Percentiles rank a stretch among this genome's conserved stretches.
Conservation (phyloP, 2,113 vertebrate genomes). For the Pandion haliaetus region DNA sequence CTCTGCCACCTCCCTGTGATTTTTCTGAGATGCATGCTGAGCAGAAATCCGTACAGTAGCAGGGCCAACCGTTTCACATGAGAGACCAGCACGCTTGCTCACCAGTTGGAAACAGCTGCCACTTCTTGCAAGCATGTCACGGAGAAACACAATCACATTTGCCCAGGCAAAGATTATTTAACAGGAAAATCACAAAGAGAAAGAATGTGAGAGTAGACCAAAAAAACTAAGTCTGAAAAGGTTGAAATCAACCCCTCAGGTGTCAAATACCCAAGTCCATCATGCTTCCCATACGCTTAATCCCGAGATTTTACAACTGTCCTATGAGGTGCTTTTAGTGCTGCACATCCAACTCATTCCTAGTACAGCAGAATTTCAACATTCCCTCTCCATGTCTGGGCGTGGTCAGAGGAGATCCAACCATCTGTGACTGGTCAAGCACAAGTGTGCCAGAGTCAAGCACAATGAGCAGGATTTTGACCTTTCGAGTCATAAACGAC, state of each 20-base stretch:
- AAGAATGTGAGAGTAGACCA: not conserved
- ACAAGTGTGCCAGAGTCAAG: not conserved
- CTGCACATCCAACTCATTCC: not conserved
- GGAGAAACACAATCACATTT: not conserved
- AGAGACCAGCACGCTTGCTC: not conserved
- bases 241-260: not conserved
- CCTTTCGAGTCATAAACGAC: not conserved
- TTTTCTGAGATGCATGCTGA: not conserved
- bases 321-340: not conserved
- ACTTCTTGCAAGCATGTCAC: not conserved
- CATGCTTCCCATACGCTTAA: not conserved
- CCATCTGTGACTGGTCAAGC: not conserved
- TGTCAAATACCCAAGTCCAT: not conserved
- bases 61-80: not conserved
- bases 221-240: not conserved
- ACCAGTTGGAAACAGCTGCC: not conserved
- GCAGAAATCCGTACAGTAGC: not conserved
- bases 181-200: not conserved
- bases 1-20: not conserved
- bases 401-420: not conserved
- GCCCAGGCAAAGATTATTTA: not conserved
- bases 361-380: not conserved
- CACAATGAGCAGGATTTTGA: not conserved
- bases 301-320: not conserved
- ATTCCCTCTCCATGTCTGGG: not conserved